These are phyloP conservation scores for Spodoptera frugiperda DNA, from an alignment of 1,140 invertebrate genomes.

Conservation along the genomic window DNA sequence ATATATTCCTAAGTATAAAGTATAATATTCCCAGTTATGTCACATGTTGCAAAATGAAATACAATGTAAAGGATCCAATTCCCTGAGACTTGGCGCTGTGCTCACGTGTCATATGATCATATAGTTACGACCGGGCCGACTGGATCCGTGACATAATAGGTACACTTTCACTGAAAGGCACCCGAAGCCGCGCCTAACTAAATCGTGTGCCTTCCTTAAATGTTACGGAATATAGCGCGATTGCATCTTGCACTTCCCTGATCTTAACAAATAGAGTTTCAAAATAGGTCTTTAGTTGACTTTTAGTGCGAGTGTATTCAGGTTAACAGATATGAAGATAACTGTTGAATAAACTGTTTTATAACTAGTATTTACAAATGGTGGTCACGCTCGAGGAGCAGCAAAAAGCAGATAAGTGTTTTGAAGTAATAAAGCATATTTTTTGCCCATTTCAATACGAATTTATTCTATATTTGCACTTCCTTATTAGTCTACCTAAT, in stretches of 20 bases:
- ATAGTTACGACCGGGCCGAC: slow-evolving; percentile 54
- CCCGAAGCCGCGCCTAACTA: slow-evolving; percentile 43
- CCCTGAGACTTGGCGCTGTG: background rate
- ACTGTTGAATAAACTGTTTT: slow-evolving; percentile 6
- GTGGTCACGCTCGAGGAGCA: slow-evolving; percentile 15
- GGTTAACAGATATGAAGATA: slow-evolving; percentile 31
- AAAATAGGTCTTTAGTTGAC: slow-evolving; percentile 12
- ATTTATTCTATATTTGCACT: background rate
- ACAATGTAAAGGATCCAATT: slow-evolving; percentile 25
- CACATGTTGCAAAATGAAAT: background rate
- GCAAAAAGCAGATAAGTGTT: background rate
- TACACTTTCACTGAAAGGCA: slow-evolving; percentile 69
- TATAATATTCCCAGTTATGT: slow-evolving; percentile 25
- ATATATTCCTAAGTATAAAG: background rate
- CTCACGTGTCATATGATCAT: slow-evolving; percentile 47
- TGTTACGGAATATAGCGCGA: slow-evolving; percentile 35
- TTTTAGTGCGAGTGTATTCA: background rate
- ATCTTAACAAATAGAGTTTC: slow-evolving; percentile 21
- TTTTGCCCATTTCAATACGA: background rate
- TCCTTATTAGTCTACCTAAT: slow-evolving; percentile 2
- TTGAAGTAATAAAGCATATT: background rate
- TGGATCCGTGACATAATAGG: slow-evolving; percentile 61
- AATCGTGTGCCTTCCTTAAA: slow-evolving; percentile 44
- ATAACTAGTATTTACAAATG: slow-evolving; percentile 33
- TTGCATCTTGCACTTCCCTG: slow-evolving; percentile 33